Conservation (phyloP, 2,113 vertebrate species). For the Silurus meridionalis region DNA sequence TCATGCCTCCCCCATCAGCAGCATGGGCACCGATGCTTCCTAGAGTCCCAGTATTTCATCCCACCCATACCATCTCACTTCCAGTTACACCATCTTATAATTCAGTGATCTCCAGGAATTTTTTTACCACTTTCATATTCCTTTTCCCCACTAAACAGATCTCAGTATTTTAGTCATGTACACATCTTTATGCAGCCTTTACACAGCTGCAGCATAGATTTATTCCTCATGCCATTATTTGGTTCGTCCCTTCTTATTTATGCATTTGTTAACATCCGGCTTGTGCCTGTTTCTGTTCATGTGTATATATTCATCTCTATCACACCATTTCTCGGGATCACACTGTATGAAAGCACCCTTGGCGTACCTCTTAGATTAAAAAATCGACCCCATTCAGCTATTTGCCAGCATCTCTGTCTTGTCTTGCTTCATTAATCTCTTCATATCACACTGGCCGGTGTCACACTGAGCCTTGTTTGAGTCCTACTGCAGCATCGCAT, state of each 20-base stretch:
- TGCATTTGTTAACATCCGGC: neutral
- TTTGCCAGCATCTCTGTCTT: neutral
- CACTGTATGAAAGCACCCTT: conserved; percentile 10
- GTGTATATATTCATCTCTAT: neutral
- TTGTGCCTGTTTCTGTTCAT: neutral
- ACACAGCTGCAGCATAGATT: neutral
- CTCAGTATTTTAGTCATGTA: neutral
- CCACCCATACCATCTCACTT: neutral
- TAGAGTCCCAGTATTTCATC: conserved; percentile 24
- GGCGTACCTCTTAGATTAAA: neutral
- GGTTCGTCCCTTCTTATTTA: conserved; percentile 13
- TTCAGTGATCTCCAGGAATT: neutral
- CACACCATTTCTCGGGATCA: neutral
- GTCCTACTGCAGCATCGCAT: conserved; percentile 16
- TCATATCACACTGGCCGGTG: neutral
- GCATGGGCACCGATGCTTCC: conserved; percentile 10
- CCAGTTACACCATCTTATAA: conserved; percentile 12
- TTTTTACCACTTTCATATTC: conserved; percentile 8
- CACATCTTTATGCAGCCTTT: neutral
- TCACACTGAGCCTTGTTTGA: conserved; percentile 12
- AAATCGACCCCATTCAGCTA: conserved; percentile 4
- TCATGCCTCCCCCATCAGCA: conserved; percentile 46
- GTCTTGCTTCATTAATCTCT: conserved; percentile 11
- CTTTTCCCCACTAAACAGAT: neutral
- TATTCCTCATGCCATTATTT: neutral